Conservation (phyloP, 2,797 vertebrate species). For the Eospalax fontanierii region DNA sequence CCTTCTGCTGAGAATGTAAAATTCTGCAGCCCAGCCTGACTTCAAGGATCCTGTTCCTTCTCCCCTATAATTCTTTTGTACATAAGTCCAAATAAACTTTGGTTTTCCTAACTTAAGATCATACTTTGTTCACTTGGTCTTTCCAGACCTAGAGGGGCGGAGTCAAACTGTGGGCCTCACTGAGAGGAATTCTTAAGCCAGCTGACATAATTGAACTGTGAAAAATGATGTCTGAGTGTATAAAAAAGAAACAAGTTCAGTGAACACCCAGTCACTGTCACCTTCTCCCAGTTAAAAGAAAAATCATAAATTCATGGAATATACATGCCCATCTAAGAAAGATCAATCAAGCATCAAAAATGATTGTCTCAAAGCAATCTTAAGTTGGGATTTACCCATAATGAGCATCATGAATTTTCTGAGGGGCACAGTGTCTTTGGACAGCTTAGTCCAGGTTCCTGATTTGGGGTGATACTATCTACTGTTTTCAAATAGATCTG, state of each 20-base stretch:
- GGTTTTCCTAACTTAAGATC: too few species aligned
- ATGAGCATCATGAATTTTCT: neutral
- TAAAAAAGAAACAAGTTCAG: neutral
- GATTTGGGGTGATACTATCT: too few species aligned
- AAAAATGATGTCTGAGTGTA: neutral
- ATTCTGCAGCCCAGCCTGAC: too few species aligned
- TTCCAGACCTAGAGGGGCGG: too few species aligned
- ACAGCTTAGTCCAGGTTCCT: neutral
- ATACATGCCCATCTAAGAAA: neutral
- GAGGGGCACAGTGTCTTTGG: neutral
- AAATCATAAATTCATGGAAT: neutral
- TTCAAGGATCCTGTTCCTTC: too few species aligned
- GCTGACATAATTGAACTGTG: neutral
- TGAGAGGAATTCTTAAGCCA: too few species aligned
- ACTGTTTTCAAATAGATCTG: neutral
- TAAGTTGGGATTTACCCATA: neutral
- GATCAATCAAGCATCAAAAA: neutral
- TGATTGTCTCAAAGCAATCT: neutral
- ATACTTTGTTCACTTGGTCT: too few species aligned
- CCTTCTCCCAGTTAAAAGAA: neutral
- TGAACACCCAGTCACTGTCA: neutral
- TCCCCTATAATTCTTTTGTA: too few species aligned
- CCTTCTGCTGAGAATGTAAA: too few species aligned
- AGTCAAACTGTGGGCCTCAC: too few species aligned
- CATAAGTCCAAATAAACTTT: too few species aligned